Conservation (phyloP, 2,888 invertebrate genomes). For the Helleia helle region DNA sequence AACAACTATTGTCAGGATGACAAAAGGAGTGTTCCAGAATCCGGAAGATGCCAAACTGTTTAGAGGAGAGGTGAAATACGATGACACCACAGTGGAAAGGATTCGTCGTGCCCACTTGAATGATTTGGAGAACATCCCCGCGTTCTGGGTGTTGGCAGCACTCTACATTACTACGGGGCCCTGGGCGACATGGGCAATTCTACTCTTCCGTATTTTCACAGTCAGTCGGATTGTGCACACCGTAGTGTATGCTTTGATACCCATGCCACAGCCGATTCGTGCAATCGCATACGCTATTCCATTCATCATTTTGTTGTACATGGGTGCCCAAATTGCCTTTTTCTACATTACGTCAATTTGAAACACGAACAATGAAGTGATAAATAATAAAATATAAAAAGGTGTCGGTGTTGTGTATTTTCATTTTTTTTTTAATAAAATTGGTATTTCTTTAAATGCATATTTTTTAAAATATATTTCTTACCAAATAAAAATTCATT, state of each 20-base stretch:
- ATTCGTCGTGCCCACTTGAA: conserved; percentile 77
- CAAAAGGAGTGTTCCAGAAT: conserved; percentile 40
- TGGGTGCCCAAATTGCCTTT: conserved; percentile 44
- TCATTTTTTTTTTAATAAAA: no score
- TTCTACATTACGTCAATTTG: conserved; percentile 24
- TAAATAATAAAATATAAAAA: no score
- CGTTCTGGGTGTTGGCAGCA: conserved; percentile 75
- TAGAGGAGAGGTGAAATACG: conserved; percentile 45
- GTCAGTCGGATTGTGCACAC: conserved; percentile 75
- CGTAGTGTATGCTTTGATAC: conserved; percentile 76
- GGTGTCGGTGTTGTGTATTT: no score
- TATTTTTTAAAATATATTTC: no score
- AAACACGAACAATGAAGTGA: no score
- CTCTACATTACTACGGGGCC: conserved; percentile 77
- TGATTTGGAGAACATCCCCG: conserved; percentile 81
- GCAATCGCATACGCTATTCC: conserved; percentile 42
- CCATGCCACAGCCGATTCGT: conserved; percentile 74
- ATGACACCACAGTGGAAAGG: conserved; percentile 47
- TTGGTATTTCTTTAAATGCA: no score
- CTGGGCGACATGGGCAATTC: conserved; percentile 37
- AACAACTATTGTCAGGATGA: conserved; percentile 35
- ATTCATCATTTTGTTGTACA: conserved; percentile 39
- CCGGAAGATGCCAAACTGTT: conserved; percentile 44
- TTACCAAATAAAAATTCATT: no score
- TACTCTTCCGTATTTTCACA: conserved; percentile 67